phyloP scores from a whole-genome alignment of 2,888 invertebrate genomes.

The Cephus nigrinus region DNA sequence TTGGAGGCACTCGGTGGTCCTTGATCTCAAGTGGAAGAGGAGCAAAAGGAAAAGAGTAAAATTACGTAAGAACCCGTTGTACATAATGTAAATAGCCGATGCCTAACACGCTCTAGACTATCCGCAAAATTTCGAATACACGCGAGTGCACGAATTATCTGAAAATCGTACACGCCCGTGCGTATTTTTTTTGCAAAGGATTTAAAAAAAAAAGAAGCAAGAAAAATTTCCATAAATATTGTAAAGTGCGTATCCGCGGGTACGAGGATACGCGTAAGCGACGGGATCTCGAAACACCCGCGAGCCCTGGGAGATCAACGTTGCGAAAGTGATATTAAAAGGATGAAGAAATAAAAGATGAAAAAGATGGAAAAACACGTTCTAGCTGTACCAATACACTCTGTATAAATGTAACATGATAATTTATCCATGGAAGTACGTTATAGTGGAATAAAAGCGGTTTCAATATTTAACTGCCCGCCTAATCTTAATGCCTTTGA shows the following conservation, averaged over 20 bases:
- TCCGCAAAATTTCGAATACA: not conserved
- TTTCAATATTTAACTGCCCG: slow-evolving; percentile 57
- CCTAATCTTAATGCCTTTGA: slow-evolving; percentile 6
- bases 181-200: not conserved
- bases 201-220: not conserved
- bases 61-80: slow-evolving; percentile 6
- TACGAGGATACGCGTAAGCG: slow-evolving; percentile 34
- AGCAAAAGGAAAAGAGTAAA: not conserved
- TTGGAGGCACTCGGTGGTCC: not conserved
- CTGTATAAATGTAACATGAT: slow-evolving; percentile 65
- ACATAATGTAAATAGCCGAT: slow-evolving; percentile 16
- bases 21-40: slow-evolving; percentile 13
- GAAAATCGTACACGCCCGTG: not conserved
- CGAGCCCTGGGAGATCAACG: not conserved
- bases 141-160: not conserved
- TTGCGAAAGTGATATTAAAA: slow-evolving; percentile 11
- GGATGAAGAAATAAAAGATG: not conserved
- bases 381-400: slow-evolving; percentile 27
- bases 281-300: slow-evolving; percentile 20
- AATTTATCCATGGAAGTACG: slow-evolving; percentile 62
- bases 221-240: slow-evolving; percentile 25
- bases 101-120: not conserved
- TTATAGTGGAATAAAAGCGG: slow-evolving; percentile 63
- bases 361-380: not conserved
- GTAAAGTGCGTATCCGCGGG: slow-evolving; percentile 47